phyloP scores from a whole-genome alignment of 2,797 vertebrate species.

The Chelon labrosus region DNA sequence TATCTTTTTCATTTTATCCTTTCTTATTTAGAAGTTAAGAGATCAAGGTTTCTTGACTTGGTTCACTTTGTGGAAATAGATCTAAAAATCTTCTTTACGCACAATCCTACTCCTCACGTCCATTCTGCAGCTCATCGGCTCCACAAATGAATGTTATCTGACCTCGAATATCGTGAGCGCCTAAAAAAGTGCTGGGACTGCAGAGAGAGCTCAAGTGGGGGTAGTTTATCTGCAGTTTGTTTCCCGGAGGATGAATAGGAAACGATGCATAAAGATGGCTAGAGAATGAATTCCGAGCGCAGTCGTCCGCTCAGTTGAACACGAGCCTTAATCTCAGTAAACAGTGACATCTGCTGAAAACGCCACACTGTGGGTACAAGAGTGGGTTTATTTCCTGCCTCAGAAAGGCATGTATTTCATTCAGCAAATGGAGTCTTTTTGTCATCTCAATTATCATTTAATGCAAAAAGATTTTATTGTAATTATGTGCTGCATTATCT shows the following conservation, averaged over 20 bases:
- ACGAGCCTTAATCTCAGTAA: constrained; percentile 57
- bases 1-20: neutral
- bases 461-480: no score
- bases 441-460: neutral
- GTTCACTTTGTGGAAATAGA: neutral
- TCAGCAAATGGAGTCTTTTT: neutral
- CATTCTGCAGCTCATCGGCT: constrained; percentile 12
- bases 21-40: constrained; percentile 9
- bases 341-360: constrained; percentile 80
- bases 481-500: constrained; percentile 5
- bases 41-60: neutral
- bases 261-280: constrained; percentile 38
- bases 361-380: constrained; percentile 12
- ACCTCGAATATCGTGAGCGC: constrained; percentile 24
- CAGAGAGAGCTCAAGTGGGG: constrained; percentile 27
- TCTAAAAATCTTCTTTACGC: neutral
- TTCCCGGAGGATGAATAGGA: constrained; percentile 36
- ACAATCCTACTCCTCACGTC: neutral
- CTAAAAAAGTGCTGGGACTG: constrained; percentile 9
- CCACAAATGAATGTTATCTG: constrained; percentile 38
- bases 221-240: constrained; percentile 39
- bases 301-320: constrained; percentile 26
- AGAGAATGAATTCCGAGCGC: constrained; percentile 15
- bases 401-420: neutral
- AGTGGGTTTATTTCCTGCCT: constrained; percentile 4